Base-by-base conservation (phyloP, 1,140 invertebrate species). In the Ericerus pela region DNA sequence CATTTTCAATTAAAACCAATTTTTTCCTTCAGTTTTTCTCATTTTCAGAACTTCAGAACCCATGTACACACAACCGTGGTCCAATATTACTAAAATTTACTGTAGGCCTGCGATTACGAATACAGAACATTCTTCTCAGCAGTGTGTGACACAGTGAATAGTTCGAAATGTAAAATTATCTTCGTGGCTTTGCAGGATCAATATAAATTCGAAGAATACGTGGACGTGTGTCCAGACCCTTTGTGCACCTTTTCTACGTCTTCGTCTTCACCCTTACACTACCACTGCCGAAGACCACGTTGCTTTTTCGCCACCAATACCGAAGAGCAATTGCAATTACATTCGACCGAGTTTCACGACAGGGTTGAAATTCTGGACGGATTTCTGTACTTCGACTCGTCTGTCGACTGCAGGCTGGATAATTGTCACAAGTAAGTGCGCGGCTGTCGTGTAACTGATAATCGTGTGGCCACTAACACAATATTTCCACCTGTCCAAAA, bases 291-390 rank as follows among this genome's bases (percentile, higher is more conserved):
- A 3, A 77, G 79, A 59, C 76, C 77, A 2, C 68, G 85, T n/a
- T 90, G 82, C 65, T 76, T 81, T 62, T 84, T 81, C 61, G 77
- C 77, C 11, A 84, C 82, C 2, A 77, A 82, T 58, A 70, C 76
- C 36, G 70, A 77, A 11, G 81, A 84, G 60, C 76, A 80, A 29
- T 65, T 87, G 6, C 69, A 79, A 6, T 73, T 80, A 62, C 86
- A 90, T 64, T 78, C 82, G 51, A 80, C 80, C 62, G 84, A 88
- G 64, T 89, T 89, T 65, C 86, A 90, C 66, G 83, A 82, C 60
- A 87, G 82, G 63, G 78, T 87, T 16, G 81, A 82, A 61, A 87
- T 88, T 59, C 70, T 82, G n/a, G 79, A 85, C 16, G 84, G 84
- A 4, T 90, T 85, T 66, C 78, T 84, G 26, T 88, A 84, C 69